Conservation (phyloP, 2,888 invertebrate genomes). For the Seira musarum region DNA sequence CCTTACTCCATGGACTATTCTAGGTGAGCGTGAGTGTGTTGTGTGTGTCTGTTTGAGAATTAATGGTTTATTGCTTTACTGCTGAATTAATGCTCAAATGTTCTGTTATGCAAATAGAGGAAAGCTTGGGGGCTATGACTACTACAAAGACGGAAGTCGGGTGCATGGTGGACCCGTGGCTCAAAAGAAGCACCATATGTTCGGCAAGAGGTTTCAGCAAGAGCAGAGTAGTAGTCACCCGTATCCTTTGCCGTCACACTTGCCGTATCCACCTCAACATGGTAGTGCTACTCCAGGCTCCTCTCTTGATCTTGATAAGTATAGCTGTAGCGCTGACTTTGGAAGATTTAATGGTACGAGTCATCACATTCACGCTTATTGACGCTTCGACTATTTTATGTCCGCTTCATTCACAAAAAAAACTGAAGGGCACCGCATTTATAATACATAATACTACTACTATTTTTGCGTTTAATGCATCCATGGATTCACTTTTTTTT, state of each 20-base stretch:
- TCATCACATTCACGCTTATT: not conserved
- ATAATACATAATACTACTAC: too few species aligned
- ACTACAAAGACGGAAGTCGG: slow-evolving; percentile 69
- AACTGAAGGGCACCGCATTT: too few species aligned
- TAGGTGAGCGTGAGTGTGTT: slow-evolving; percentile 57
- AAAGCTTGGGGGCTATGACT: slow-evolving; percentile 69
- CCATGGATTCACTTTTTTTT: too few species aligned
- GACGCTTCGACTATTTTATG: too few species aligned
- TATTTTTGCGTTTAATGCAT: too few species aligned
- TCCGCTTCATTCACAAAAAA: too few species aligned
- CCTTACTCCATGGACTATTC: slow-evolving; percentile 81
- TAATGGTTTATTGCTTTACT: not conserved
- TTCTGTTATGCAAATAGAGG: slow-evolving; percentile 57
- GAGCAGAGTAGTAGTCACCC: slow-evolving; percentile 72
- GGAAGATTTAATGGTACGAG: slow-evolving; percentile 70
- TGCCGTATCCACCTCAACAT: slow-evolving; percentile 56
- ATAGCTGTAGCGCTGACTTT: slow-evolving; percentile 81
- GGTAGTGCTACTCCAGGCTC: slow-evolving; percentile 70
- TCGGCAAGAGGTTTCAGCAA: slow-evolving; percentile 89
- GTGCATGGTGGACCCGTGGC: slow-evolving; percentile 78
- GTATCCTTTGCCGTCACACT: slow-evolving; percentile 59
- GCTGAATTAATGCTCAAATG: not conserved
- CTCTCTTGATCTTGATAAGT: slow-evolving; percentile 76
- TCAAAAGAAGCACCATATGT: slow-evolving; percentile 95
- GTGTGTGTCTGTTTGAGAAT: not conserved